These are phyloP conservation scores for Melinopterus prodromus DNA, from an alignment of 2,888 invertebrate genomes.

Conservation along the genomic window DNA sequence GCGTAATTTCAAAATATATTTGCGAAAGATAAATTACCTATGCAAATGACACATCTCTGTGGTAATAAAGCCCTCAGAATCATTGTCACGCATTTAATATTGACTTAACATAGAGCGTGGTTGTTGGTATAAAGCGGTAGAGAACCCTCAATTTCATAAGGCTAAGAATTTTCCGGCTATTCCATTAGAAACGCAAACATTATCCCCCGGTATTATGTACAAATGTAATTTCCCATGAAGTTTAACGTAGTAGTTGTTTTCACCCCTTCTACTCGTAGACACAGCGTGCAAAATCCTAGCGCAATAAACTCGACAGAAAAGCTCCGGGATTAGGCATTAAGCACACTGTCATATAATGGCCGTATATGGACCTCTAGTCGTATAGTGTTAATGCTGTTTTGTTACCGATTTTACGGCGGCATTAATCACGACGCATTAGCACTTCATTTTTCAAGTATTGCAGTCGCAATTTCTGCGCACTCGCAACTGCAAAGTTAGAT, in stretches of 20 bases:
- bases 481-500: background rate
- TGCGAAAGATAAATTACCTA: background rate
- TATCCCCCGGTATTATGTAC: background rate
- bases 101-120: background rate
- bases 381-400: background rate
- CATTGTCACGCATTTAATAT: background rate
- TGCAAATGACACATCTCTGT: background rate
- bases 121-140: too few species aligned
- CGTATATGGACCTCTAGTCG: background rate
- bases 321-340: background rate
- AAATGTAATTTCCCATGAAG: conserved; percentile 4
- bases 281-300: background rate
- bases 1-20: background rate
- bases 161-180: background rate
- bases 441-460: background rate
- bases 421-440: background rate
- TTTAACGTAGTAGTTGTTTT: background rate
- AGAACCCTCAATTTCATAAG: background rate
- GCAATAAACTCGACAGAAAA: background rate
- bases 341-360: background rate
- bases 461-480: background rate
- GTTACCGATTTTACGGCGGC: background rate
- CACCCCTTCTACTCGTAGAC: background rate
- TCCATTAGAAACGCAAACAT: background rate
- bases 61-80: background rate